Base-by-base conservation (phyloP, 2,797 vertebrate genomes). In the Jordanella pulchra region DNA sequence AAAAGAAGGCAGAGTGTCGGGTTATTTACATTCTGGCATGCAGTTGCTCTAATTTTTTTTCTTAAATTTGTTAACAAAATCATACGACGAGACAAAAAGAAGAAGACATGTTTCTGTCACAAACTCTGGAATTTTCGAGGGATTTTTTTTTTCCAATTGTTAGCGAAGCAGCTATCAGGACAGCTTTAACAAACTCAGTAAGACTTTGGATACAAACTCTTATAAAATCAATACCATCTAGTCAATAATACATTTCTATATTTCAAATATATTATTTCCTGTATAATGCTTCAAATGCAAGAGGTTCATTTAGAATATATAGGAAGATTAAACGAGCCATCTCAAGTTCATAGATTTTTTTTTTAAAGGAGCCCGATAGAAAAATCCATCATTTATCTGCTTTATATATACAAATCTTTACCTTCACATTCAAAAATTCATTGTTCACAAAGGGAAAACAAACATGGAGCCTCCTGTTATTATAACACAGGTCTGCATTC, bases 251-350 rank as follows among this genome's bases (percentile, higher is more conserved):
- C 81, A 75, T 84, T 85, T 75, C 68, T 14, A 89, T 82, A 83
- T 89, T 87, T 91, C 86, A 94, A 92, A 93, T 92, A 91, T 89
- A 92, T 90, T 87, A 90, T 81, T 83, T 87, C 83, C 75, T 84
- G 84, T 88, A 89, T 91, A 39, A 89, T 88, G 67, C 76, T 89
- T 86, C 75, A 53, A 91, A 93, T 92, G 87, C 85, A 87, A 79
- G 85, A 85, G 72, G 64, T 79, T 91, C 77, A 75, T 72, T 85
- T 74, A 81, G 76, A 90, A 89, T 63, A 71, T 93, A 92, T 82
- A 87, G 81, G 76, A 76, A 63, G 79, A 86, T 90, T 90, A 92
- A 84, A 92, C 83, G 87, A 89, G 81, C 81, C 69, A 55, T 89
- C 64, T 64, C 54, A 75, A 72, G 69, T 78, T 72, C 71, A 15